Percentiles rank a stretch among this genome's conserved stretches.
phyloP scores from a whole-genome alignment of 2,888 invertebrate species.

The Drosophila parthenogenetica region DNA sequence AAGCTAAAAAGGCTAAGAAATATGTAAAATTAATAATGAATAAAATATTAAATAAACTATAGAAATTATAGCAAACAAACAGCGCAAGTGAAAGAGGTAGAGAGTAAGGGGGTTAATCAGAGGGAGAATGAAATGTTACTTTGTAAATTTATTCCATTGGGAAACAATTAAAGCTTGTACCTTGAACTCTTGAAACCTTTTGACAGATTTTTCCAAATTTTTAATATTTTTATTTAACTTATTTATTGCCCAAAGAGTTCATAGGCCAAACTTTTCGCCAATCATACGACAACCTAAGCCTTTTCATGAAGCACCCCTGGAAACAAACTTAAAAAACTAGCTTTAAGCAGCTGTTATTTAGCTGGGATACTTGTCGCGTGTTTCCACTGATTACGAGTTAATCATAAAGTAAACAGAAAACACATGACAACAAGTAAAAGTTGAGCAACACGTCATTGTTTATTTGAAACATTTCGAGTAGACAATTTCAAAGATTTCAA shows the following conservation, averaged over 20 bases:
- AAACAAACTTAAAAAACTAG: slow-evolving; percentile 1
- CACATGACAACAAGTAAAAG: slow-evolving; percentile 67
- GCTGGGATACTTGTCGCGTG: slow-evolving; percentile 2
- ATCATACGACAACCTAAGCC: not conserved
- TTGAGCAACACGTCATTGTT: slow-evolving; percentile 74
- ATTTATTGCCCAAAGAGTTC: not conserved
- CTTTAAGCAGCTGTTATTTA: slow-evolving; percentile 6
- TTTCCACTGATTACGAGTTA: slow-evolving; percentile 13
- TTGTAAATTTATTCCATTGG: no score
- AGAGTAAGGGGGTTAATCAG: no score
- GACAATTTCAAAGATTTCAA: not conserved
- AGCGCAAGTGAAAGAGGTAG: no score
- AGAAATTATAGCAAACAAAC: no score
- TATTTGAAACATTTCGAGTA: slow-evolving; percentile 25
- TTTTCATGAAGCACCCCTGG: slow-evolving; percentile 1
- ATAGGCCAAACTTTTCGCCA: not conserved
- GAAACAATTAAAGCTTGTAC: no score
- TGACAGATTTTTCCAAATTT: no score
- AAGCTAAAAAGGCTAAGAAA: not conserved
- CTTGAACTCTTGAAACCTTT: no score
- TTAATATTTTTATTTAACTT: no score
- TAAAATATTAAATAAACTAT: not conserved
- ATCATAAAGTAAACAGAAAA: slow-evolving; percentile 23
- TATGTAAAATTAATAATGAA: not conserved
- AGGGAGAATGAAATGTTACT: no score